Evolutionary conservation across 2,888 invertebrate genomes (phyloP), one percentile per base, ranked within the genome.

Genomic region (Thysanoteuthis rhombus): DNA sequence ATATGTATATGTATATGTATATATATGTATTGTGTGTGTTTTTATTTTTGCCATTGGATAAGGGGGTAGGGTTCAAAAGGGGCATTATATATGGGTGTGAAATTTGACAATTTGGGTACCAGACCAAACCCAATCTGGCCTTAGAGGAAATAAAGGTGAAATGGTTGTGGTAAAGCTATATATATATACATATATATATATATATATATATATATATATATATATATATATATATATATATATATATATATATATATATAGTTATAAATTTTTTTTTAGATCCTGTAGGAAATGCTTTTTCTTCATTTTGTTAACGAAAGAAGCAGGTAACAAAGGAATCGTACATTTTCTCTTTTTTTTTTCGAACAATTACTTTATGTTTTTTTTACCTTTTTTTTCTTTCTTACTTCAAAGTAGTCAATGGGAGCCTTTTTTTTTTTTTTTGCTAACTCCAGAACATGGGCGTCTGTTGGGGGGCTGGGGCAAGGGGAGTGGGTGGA

Each of bases 91-190:
- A 75, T 75, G 75, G n/a, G 75, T 75, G 75, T 75, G n/a, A 75
- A 75, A 75, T 75, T 36, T n/a, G 75, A 75, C 16, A 75, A 75
- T 12, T n/a, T 36, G n/a, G 10, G n/a, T n/a, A 36, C 75, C 75
- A 75, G 75, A 75, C 75, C 75, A 75, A 75, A 75, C 75, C n/a
- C 75, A 75, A 75, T 75, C 75, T 75, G 75, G 75, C n/a, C 75
- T 75, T 75, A 75, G n/a, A 75, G 75, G 75, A 36, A 75, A 75
- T 75, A 75, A 75, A 75, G 75, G 75, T 75, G 75, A 75, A 75
- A 75, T 75, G 75, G 12, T 75, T 75, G n/a, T n/a, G 12, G 22
- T 75, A 75, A 16, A 75, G 10, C n/a, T n/a, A 75, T 75, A 75
- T 75, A 75, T 75, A 75, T 75, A 75, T 75, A 75, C 36, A 75